A percentile compares a stretch with the other conserved stretches of the same genome.
phyloP scores from a whole-genome alignment of 2,113 vertebrate genomes.

The Macquaria australasica region DNA sequence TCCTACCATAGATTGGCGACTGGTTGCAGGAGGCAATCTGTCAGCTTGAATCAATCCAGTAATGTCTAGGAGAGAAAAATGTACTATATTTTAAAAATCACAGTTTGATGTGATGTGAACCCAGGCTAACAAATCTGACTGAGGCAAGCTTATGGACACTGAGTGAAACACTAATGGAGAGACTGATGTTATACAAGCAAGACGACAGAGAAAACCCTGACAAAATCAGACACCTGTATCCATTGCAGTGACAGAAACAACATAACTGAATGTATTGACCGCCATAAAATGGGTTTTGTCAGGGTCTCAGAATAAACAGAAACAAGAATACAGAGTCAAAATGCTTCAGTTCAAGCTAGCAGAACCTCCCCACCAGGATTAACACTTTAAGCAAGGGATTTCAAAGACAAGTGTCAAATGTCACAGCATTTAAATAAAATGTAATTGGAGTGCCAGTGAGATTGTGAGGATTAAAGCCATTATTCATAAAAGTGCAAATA shows the following conservation, averaged over 20 bases:
- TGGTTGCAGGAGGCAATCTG: neutral
- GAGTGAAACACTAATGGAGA: neutral
- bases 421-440: conserved; percentile 34
- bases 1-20: neutral
- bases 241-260: neutral
- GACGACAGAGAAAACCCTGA: neutral
- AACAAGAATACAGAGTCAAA: neutral
- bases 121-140: neutral
- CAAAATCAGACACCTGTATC: conserved; percentile 5
- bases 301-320: neutral
- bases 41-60: neutral
- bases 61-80: neutral
- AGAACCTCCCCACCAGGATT: neutral
- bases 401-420: conserved; percentile 32
- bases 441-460: conserved; percentile 40
- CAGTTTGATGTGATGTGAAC: neutral
- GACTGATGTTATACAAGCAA: neutral
- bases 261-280: conserved; percentile 7
- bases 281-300: neutral
- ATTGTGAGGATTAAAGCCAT: conserved; percentile 41
- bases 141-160: neutral
- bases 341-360: neutral
- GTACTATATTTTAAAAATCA: neutral
- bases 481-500: conserved; percentile 28
- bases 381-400: conserved; percentile 43